Percentiles rank a stretch among this genome's conserved stretches.
Evolutionary conservation across 2,113 vertebrate genomes (phyloP).

Genomic region (Trichechus manatus): DNA sequence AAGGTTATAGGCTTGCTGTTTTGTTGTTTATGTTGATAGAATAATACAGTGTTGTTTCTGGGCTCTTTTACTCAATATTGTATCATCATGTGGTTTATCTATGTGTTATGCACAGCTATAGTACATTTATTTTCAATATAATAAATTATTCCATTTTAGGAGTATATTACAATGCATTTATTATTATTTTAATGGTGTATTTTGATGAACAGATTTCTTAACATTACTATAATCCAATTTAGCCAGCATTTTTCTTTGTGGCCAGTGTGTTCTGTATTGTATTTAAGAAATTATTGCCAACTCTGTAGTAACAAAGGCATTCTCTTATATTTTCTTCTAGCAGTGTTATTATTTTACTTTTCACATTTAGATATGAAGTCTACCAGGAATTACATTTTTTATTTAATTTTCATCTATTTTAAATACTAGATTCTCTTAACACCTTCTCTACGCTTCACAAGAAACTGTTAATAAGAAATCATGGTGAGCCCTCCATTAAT

Average conservation of each 20-base stretch:
- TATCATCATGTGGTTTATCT: neutral
- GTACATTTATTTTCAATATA: neutral
- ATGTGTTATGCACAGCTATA: neutral
- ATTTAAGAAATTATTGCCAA: neutral
- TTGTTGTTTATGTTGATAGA: neutral
- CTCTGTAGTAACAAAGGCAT: neutral
- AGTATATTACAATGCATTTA: neutral
- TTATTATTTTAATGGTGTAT: neutral
- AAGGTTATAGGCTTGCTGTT: neutral
- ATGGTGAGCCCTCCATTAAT: neutral
- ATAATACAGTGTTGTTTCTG: neutral
- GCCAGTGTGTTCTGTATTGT: neutral
- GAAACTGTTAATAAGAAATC: neutral
- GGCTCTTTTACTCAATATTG: neutral
- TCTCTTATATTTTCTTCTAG: neutral
- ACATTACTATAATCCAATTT: neutral
- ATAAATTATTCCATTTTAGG: neutral
- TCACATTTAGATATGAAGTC: neutral
- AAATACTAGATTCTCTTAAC: neutral
- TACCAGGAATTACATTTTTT: neutral
- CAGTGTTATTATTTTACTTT: neutral
- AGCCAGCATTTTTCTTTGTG: neutral
- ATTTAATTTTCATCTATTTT: neutral
- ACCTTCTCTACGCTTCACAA: neutral
- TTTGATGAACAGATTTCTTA: conserved; percentile 8